Evolutionary conservation across 2,797 vertebrate species (phyloP), one percentile per base, ranked within the genome.

Genomic region (Poeciliopsis presidionis): DNA sequence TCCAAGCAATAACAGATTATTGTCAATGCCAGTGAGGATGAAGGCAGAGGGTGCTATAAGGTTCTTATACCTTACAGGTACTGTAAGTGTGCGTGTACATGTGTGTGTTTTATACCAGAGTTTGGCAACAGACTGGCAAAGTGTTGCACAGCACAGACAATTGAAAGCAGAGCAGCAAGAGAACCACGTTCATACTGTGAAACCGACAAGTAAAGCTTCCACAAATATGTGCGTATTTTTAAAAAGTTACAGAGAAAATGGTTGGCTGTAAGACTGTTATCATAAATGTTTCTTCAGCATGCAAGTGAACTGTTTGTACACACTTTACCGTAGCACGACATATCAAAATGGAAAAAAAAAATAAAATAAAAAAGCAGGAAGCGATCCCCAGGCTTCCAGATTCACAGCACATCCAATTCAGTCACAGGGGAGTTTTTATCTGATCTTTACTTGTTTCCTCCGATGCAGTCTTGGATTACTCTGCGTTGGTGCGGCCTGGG

Each of bases 1-100:
- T 5, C 53, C 81, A 90, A 95, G 95, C 95, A 95, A 96, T 96
- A 95, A 94, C 89, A 86, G 79, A 85, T 65, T 53, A 67, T 39
- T 87, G 25, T 78, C 76, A 83, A 89, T 69, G 63, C 63, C 25
- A 81, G 74, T 83, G 81, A 86, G 84, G 82, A 91, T 86, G 86
- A 89, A 86, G 88, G 83, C 82, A 81, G 85, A 87, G 82, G 83
- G 86, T 81, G 83, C 84, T 74, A 88, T 74, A n/a, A 59, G 79
- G 81, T 87, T 91, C 83, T 72, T 87, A 46, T 88, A 30, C 30
- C 30, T 30, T 30, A 30, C 30, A 87, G 94, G 94, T 95, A 95
- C 94, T 81, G 82, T 81, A 75, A 75, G 55, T 73, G 81, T 57
- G 57, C 39, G 39, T 49, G 71, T 59, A 63, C 72, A 76, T 70